Conservation (phyloP, 2,888 invertebrate species). For the Dichetophora obliterata region DNA sequence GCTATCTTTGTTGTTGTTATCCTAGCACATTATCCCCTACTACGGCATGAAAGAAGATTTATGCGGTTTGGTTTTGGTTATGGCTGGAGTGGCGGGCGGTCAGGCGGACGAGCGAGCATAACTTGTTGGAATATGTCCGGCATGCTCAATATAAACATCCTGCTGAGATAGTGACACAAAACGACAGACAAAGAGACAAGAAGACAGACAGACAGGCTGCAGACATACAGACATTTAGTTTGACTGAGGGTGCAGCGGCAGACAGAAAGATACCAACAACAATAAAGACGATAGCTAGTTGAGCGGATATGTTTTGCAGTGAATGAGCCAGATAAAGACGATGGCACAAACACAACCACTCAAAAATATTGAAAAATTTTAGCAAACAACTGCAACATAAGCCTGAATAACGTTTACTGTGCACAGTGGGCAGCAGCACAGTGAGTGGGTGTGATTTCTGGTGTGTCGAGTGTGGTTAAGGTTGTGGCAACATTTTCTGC, state of each 20-base stretch:
- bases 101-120: background rate
- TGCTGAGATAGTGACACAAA: background rate
- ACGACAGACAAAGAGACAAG: background rate
- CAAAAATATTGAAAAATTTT: constrained; percentile 21
- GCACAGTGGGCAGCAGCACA: background rate
- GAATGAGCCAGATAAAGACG: constrained; percentile 10
- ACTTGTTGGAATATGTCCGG: constrained; percentile 35
- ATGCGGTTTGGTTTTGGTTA: constrained; percentile 21
- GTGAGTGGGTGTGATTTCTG: background rate
- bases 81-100: background rate
- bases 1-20: background rate
- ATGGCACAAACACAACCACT: background rate
- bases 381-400: constrained; percentile 24
- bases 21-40: constrained; percentile 8
- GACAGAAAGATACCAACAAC: background rate
- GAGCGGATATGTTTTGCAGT: background rate
- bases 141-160: constrained; percentile 13
- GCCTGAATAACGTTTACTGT: constrained; percentile 5
- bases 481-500: background rate
- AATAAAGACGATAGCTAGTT: background rate
- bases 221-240: background rate
- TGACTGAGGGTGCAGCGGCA: background rate
- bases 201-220: background rate
- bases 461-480: background rate
- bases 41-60: constrained; percentile 49